Evolutionary conservation across 2,888 invertebrate genomes (phyloP).

Genomic region (Candidula unifasciata): DNA sequence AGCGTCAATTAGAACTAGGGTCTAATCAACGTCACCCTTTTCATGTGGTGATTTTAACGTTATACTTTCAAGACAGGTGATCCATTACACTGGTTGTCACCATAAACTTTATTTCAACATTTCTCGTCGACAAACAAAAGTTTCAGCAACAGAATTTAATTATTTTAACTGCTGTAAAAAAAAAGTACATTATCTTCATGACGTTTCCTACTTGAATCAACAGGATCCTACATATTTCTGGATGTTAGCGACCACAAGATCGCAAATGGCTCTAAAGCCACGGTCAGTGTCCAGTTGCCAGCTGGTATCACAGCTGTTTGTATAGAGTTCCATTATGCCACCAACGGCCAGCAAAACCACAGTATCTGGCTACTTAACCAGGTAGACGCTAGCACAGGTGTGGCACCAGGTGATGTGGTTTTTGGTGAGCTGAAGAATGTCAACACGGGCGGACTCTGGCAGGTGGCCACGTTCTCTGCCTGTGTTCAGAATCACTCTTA

Average conservation of each 20-base stretch:
- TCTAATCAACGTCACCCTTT: too few relatives aligned
- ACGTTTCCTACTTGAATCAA: too few relatives aligned
- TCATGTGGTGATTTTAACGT: too few relatives aligned
- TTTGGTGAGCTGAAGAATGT: constrained; percentile 12
- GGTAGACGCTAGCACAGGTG: not conserved
- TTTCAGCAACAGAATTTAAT: too few relatives aligned
- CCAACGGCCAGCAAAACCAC: constrained; percentile 5
- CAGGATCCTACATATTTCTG: constrained; percentile 29
- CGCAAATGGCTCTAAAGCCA: not conserved
- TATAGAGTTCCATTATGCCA: constrained; percentile 38
- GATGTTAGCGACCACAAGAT: constrained; percentile 4
- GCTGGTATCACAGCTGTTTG: constrained; percentile 5
- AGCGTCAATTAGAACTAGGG: too few relatives aligned
- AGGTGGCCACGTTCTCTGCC: not conserved
- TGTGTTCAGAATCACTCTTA: not conserved
- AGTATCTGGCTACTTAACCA: not conserved
- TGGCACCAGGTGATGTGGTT: not conserved
- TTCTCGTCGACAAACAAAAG: too few relatives aligned
- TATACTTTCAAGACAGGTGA: too few relatives aligned
- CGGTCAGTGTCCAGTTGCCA: constrained; percentile 2
- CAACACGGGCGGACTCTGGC: constrained; percentile 13
- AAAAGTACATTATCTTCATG: too few relatives aligned
- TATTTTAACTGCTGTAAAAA: too few relatives aligned
- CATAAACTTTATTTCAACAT: too few relatives aligned
- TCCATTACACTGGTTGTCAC: too few relatives aligned